Conservation (phyloP, 2,888 invertebrate genomes). For the Cyaniris semiargus region DNA sequence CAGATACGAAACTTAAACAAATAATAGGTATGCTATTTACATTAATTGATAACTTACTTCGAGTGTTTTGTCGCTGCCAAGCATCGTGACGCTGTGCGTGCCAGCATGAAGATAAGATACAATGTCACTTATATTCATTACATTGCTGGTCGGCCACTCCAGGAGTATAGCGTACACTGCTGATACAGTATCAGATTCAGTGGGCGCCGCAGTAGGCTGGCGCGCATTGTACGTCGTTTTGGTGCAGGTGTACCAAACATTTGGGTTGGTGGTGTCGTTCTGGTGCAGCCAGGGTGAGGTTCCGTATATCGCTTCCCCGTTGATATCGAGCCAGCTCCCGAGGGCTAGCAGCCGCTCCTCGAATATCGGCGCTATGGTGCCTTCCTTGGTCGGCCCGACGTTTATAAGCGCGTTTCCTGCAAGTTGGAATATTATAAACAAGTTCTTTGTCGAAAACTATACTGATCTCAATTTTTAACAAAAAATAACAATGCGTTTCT, state of each 20-base stretch:
- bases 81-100: conserved; percentile 51
- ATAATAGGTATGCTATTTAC: neutral
- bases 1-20: neutral
- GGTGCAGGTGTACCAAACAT: conserved; percentile 87
- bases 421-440: neutral
- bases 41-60: conserved; percentile 50
- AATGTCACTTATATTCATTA: conserved; percentile 60
- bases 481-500: too few species aligned
- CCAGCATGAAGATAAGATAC: conserved; percentile 51
- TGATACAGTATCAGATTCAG: conserved; percentile 46
- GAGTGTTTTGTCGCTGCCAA: conserved; percentile 55
- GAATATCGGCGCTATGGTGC: conserved; percentile 91
- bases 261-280: conserved; percentile 86
- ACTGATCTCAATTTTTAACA: too few species aligned
- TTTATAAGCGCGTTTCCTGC: conserved; percentile 89
- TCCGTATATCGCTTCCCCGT: conserved; percentile 93
- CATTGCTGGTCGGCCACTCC: conserved; percentile 83
- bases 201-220: conserved; percentile 50
- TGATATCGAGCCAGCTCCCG: conserved; percentile 90
- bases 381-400: conserved; percentile 94
- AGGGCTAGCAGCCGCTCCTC: conserved; percentile 90
- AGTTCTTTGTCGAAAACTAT: too few species aligned
- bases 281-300: conserved; percentile 89
- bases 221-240: conserved; percentile 51
- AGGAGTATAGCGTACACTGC: conserved; percentile 85